Conservation (phyloP, 1,140 invertebrate species). For the Drosophila fuyamai region DNA sequence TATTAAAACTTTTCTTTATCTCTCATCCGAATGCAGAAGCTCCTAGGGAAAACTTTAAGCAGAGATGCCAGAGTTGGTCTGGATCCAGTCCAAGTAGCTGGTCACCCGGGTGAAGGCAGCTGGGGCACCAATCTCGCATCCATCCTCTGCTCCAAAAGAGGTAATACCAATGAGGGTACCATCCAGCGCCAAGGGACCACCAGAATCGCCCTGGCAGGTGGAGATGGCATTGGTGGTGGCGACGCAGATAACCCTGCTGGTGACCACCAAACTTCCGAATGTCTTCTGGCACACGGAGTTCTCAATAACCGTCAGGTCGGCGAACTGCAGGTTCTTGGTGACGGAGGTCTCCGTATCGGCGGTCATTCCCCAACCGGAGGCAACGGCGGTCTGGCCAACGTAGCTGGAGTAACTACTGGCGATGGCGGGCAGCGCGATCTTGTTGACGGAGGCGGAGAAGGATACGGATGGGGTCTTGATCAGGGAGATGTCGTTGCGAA, state of each 20-base stretch:
- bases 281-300: constrained; percentile 17
- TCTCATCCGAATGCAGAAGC: too few species aligned
- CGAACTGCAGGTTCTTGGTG: constrained; percentile 25
- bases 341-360: constrained; percentile 16
- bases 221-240: constrained; percentile 30
- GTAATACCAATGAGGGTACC: constrained; percentile 75
- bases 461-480: constrained; percentile 30
- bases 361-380: constrained; percentile 48
- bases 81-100: constrained; percentile 86
- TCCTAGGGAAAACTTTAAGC: background rate
- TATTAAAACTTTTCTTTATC: too few species aligned
- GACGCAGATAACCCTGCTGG: constrained; percentile 37
- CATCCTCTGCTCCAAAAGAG: constrained; percentile 71
- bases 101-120: constrained; percentile 86
- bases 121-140: constrained; percentile 65
- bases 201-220: constrained; percentile 47
- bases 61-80: constrained; percentile 35
- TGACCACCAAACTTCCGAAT: constrained; percentile 22
- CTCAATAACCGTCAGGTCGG: constrained; percentile 17
- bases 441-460: constrained; percentile 29
- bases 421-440: constrained; percentile 30
- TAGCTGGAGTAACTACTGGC: constrained; percentile 29
- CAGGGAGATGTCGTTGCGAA: constrained; percentile 48
- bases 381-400: constrained; percentile 35
- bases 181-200: constrained; percentile 45